Base-by-base conservation (phyloP, 2,888 invertebrate genomes). In the Tiliacea citrago region DNA sequence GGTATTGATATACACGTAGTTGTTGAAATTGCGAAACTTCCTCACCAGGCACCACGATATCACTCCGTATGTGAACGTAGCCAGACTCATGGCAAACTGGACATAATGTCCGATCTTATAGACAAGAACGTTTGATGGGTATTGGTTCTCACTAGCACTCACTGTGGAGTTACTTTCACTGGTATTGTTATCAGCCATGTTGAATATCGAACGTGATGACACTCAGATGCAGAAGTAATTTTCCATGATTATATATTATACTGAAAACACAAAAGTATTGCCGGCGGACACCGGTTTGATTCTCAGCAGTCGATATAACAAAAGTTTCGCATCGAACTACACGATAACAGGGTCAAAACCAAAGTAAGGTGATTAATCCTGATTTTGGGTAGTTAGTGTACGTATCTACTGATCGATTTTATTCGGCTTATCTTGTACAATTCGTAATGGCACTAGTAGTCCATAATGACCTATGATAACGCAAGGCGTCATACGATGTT, bases 11-110 rank as follows among this genome's bases (percentile, higher is more conserved):
- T 70, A 79, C 2, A 75, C 69, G 24, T 67, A 79, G 35, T 79
- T 79, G 18, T 70, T 75, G 42, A 70, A 81, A 49, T 35, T 66
- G 0, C 79, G 69, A 24, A 81, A 79, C 12, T 81, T 79, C 10
- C 21, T 81, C 0, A 79, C 58, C 10, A 67, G 29, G 18, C n/a
- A 67, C 79, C 79, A 79, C 1, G 76, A 79, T 21, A 7, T 57
- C 21, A 79, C 35, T 76, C 76, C 82, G 8, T 75, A 79, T 1
- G 16, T 24, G 9, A 81, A 81, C 10, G 79, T 45, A 13, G 18
- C 18, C 21, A 71, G 0, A n/a, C 53, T 45, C 4, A 80, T 9
- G 2, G 39, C 10, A 18, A 67, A 35, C 13, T 58, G 57, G 3
- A 69, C 1, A 35, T 62, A 45, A 7, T 75, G 13, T 10, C 47